Conservation (phyloP, 2,113 vertebrate genomes). For the Fregata magnificens region DNA sequence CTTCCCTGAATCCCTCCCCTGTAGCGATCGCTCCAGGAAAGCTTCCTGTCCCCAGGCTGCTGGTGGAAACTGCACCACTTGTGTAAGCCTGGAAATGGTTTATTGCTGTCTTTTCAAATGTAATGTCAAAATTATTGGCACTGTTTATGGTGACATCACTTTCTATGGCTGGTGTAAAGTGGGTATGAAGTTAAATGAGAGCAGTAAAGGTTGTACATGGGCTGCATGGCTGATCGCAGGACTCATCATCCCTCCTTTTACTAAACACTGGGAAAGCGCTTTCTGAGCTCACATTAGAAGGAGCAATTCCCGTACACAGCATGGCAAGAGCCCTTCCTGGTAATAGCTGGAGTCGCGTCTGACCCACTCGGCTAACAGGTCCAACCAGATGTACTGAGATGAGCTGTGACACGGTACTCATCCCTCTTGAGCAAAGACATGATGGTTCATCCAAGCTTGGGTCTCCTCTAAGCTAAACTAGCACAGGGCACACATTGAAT, state of each 20-base stretch:
- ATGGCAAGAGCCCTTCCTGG: neutral
- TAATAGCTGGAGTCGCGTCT: rapidly evolving
- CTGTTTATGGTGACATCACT: slow-evolving; percentile 61
- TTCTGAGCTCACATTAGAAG: neutral
- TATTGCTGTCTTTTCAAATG: slow-evolving; percentile 48
- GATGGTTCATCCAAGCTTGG: neutral
- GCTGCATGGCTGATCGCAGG: slow-evolving; percentile 48
- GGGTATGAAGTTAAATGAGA: slow-evolving; percentile 63
- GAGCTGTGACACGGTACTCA: neutral
- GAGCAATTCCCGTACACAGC: neutral
- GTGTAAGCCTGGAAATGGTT: slow-evolving; percentile 2
- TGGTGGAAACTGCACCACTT: neutral
- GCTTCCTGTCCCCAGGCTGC: neutral
- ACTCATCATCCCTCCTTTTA: neutral
- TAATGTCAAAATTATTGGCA: slow-evolving; percentile 47
- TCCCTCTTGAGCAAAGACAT: neutral
- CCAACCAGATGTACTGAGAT: neutral
- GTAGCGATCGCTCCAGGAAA: neutral
- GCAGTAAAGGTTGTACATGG: slow-evolving; percentile 55
- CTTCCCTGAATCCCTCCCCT: neutral
- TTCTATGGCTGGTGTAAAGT: slow-evolving; percentile 65
- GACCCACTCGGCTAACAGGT: neutral
- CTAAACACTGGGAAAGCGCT: neutral
- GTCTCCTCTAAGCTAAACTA: neutral
- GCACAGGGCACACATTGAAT: neutral